A percentile compares a stretch with the other conserved stretches of the same genome.
Evolutionary conservation across 2,113 vertebrate genomes (phyloP).

Genomic region (Phyllostomus hastatus): DNA sequence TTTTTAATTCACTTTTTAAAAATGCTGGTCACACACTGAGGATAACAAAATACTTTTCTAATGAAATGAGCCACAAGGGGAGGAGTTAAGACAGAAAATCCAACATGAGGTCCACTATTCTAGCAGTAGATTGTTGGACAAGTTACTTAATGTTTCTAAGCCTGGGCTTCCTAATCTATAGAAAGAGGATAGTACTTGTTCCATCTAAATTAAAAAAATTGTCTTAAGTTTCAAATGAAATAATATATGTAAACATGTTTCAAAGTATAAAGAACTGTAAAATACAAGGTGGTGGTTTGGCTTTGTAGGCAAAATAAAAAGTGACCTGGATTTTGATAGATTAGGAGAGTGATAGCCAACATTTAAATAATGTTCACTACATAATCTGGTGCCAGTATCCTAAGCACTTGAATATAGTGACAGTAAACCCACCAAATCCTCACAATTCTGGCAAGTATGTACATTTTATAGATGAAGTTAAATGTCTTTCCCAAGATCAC

Average conservation of each 20-base stretch:
- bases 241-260: neutral
- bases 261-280: neutral
- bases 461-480: neutral
- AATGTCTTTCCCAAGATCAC: neutral
- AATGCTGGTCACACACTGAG: neutral
- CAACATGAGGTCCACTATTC: neutral
- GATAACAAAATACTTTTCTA: neutral
- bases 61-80: neutral
- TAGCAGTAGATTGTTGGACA: neutral
- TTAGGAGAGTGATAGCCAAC: neutral
- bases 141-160: neutral
- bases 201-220: neutral
- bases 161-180: neutral
- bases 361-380: neutral
- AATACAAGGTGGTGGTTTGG: neutral
- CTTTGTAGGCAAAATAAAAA: slow-evolving; percentile 7
- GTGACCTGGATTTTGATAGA: neutral
- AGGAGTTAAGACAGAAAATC: neutral
- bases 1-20: neutral
- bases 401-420: neutral
- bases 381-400: neutral
- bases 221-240: neutral
- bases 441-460: neutral
- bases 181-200: neutral
- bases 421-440: neutral